phyloP scores from a whole-genome alignment of 1,140 invertebrate genomes.

The Drosophila orena region DNA sequence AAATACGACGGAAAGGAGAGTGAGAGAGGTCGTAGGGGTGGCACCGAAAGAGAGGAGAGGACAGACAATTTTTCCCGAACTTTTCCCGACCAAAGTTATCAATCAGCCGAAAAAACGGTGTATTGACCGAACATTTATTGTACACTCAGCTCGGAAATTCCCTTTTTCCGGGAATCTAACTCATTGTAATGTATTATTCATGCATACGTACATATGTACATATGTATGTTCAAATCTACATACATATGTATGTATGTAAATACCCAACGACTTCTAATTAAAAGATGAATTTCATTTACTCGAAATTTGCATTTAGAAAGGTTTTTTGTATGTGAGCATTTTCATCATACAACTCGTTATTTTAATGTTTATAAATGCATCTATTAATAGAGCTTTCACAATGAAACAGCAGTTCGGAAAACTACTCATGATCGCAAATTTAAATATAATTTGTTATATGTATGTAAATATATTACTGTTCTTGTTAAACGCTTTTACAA shows the following conservation, averaged over 20 bases:
- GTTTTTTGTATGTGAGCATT: too few species aligned
- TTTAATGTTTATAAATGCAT: background rate
- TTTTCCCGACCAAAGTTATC: slow-evolving; percentile 61
- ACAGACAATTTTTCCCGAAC: slow-evolving; percentile 28
- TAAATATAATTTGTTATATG: background rate
- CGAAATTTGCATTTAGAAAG: too few species aligned
- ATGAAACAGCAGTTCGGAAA: too few species aligned
- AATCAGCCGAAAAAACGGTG: slow-evolving; percentile 55
- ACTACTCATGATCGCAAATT: background rate
- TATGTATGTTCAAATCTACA: too few species aligned
- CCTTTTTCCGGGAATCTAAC: slow-evolving; percentile 1
- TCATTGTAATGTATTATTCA: background rate
- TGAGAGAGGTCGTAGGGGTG: background rate
- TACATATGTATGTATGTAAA: too few species aligned
- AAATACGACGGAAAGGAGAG: background rate
- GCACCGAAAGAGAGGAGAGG: background rate
- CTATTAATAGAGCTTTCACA: too few species aligned
- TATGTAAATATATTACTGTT: too few species aligned
- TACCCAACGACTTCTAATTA: too few species aligned
- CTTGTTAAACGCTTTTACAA: background rate
- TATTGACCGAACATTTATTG: slow-evolving; percentile 19
- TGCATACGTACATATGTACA: background rate
- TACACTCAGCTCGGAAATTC: slow-evolving; percentile 2
- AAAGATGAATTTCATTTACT: too few species aligned
- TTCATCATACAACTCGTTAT: background rate